Base-by-base conservation (phyloP, 2,113 vertebrate genomes). In the Clarias magur region DNA sequence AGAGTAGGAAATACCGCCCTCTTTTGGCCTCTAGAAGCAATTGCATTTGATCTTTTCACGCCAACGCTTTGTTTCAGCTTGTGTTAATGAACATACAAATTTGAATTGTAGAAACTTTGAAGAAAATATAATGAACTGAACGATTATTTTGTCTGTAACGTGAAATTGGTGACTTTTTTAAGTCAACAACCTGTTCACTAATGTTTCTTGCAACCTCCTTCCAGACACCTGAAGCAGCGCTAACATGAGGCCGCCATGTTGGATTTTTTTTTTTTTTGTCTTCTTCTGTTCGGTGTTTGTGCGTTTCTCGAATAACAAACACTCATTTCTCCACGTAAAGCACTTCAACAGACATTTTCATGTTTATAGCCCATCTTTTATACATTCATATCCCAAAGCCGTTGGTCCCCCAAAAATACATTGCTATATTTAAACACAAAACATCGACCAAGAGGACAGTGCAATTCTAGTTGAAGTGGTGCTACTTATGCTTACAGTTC, bases 321-420 rank as follows among this genome's bases (percentile, higher is more conserved):
- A 86, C 53, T 72, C 54, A 78, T 81, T 88, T 90, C 83, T 87
- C 68, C 59, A 85, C 80, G 81, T 88, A 42, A 87, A 87, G 75
- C 82, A 87, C 73, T 84, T 89, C 82, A 89, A 85, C 89, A 90
- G 80, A 90, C 82, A 65, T 85, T 86, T 86, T 89, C 88, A 89
- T 89, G 86, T 89, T 91, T 89, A 89, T 88, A 89, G 89, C 88
- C 88, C 89, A 86, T 85, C 82, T 82, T 78, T 91, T 88, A 87
- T 89, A 91, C 90, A 91, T 89, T 91, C 90, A 91, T 89, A 80
- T 87, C 90, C 88, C 88, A 88, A 89, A 91, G 80, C 75, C 92
- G 84, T 91, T 91, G 90, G 90, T 95, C 92, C 93, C 94, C 94
- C 92, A 93, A 94, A 94, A 95, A 94, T 94, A 95, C 94, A 95